These are phyloP conservation scores for Poeciliopsis gracilis DNA, from an alignment of 2,797 vertebrate species.

Conservation along the genomic window DNA sequence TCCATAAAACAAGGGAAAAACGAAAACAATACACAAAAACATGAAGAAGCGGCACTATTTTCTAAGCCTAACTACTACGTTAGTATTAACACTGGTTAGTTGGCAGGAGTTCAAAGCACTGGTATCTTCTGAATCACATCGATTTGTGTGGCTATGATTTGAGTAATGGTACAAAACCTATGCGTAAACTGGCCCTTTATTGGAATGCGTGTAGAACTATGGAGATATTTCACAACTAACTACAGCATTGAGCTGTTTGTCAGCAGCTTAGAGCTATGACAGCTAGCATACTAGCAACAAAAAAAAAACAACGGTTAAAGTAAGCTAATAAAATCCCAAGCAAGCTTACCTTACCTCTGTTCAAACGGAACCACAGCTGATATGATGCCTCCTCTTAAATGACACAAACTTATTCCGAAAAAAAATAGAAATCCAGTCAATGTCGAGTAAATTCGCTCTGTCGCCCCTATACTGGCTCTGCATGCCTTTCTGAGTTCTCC, in stretches of 20 bases:
- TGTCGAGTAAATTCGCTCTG: background rate
- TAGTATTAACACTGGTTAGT: background rate
- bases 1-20: background rate
- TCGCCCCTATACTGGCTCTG: background rate
- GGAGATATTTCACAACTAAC: background rate
- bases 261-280: background rate
- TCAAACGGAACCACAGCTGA: background rate
- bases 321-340: background rate
- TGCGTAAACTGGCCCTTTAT: background rate
- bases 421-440: background rate
- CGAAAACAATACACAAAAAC: background rate
- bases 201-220: background rate
- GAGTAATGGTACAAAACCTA: background rate
- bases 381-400: background rate
- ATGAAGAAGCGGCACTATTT: background rate
- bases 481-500: conserved; percentile 20
- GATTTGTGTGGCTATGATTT: background rate
- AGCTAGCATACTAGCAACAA: conserved; percentile 24
- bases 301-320: background rate
- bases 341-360: conserved; percentile 17
- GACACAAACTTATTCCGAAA: background rate
- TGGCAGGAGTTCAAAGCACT: background rate
- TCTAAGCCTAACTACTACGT: background rate
- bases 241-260: background rate
- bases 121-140: background rate